phyloP scores from a whole-genome alignment of 2,113 vertebrate species.

The Myiagra hebetior region DNA sequence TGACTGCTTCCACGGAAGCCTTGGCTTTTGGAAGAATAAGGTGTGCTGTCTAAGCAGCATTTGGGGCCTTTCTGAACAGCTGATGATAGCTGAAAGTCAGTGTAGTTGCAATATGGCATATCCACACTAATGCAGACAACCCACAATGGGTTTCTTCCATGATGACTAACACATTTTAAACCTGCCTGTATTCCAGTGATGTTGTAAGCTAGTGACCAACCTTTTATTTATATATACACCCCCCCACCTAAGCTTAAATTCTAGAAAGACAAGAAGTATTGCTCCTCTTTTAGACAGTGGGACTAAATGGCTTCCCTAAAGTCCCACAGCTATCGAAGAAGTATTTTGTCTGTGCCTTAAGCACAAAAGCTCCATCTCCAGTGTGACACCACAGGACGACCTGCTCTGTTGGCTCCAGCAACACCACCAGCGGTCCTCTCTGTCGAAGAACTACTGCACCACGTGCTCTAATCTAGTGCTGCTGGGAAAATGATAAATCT shows the following conservation, averaged over 20 bases:
- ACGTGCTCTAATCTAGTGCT: not conserved
- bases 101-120: not conserved
- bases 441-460: not conserved
- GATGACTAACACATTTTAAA: not conserved
- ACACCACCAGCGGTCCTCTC: fast-evolving
- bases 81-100: not conserved
- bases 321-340: not conserved
- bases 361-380: not conserved
- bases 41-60: not conserved
- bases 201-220: not conserved
- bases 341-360: not conserved
- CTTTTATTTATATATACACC: not conserved
- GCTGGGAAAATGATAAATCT: not conserved
- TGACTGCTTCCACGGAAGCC: not conserved
- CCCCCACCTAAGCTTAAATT: fast-evolving
- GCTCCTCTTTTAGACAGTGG: not conserved
- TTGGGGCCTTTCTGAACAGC: not conserved
- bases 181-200: not conserved
- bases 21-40: not conserved
- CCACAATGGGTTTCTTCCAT: not conserved
- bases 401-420: not conserved
- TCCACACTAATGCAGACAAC: not conserved
- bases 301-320: not conserved
- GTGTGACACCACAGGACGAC: fast-evolving
- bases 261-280: not conserved